Evolutionary conservation across 2,113 vertebrate genomes (phyloP).

Genomic region (Electrona antarctica): DNA sequence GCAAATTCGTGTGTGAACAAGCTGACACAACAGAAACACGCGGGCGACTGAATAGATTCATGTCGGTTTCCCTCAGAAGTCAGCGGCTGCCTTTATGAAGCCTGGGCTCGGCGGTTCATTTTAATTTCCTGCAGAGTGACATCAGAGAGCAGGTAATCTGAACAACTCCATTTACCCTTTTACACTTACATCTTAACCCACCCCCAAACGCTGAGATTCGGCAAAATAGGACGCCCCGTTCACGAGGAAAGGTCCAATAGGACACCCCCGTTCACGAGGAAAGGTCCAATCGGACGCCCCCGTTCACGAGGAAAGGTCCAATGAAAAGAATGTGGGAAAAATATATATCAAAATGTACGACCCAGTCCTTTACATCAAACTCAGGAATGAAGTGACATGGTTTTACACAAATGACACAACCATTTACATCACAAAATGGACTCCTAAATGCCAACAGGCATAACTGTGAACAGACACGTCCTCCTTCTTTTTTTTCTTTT

Average conservation of each 20-base stretch:
- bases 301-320: slow-evolving; percentile 41
- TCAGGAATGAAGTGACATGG: slow-evolving; percentile 51
- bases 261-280: slow-evolving; percentile 43
- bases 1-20: slow-evolving; percentile 55
- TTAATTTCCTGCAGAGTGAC: slow-evolving; percentile 68
- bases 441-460: slow-evolving; percentile 77
- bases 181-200: slow-evolving; percentile 67
- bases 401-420: slow-evolving; percentile 61
- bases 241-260: slow-evolving; percentile 44
- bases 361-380: slow-evolving; percentile 67
- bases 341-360: slow-evolving; percentile 4
- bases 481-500: background rate
- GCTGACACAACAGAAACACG: slow-evolving; percentile 54
- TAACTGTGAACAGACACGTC: slow-evolving; percentile 59
- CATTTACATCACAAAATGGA: slow-evolving; percentile 77
- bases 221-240: slow-evolving; percentile 50
- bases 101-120: slow-evolving; percentile 64
- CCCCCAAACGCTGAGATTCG: slow-evolving; percentile 58
- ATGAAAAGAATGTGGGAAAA: background rate
- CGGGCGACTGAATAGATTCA: slow-evolving; percentile 53
- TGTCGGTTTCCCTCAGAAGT: slow-evolving; percentile 26
- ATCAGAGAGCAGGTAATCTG: slow-evolving; percentile 68
- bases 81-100: slow-evolving; percentile 46
- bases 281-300: slow-evolving; percentile 36
- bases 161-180: slow-evolving; percentile 66